Evolutionary conservation across 2,113 vertebrate species (phyloP), one percentile per base, ranked within the genome.

Genomic region (Rattus rattus): DNA sequence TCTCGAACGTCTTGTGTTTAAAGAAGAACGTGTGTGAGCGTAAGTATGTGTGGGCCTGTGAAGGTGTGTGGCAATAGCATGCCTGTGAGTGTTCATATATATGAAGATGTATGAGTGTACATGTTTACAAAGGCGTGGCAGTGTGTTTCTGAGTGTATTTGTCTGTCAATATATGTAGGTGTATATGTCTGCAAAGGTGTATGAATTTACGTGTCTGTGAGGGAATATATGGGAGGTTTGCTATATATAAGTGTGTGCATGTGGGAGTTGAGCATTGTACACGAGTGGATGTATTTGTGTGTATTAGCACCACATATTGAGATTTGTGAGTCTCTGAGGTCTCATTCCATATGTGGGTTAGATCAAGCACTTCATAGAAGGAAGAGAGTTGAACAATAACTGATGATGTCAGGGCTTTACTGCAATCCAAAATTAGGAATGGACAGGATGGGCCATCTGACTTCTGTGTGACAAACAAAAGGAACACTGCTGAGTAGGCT

Each of bases 401-500:
- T 30, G 73, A 59, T 19, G 43, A 76, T n/a, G 11, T 52, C n/a
- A 59, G 47, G 72, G 13, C 24, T 79, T 84, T n/a, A 7, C 7
- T 6, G n/a, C 56, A 90, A 79, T 24, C 43, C 20, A 10, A 13
- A n/a, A 2, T 2, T 19, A 47, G 72, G 19, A 54, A 1, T 49
- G 30, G 85, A 28, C 5, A 88, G 49, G 47, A 39, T 17, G 22
- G 77, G 63, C 76, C 56, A 5, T 88, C 3, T 54, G 92, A n/a
- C n/a, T 9, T 49, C 63, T 67, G 6, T 7, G 36, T 1, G 59
- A 24, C 33, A 13, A 33, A 36, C 24, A 59, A 49, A n/a, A 81
- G 79, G 5, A 11, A 7, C 7, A 0, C 24, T 12, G 16, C 13
- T 1, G 20, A 65, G 59, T 12, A n/a, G 2, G 1, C 54, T n/a